Percentiles rank a stretch among this genome's conserved stretches.
Evolutionary conservation across 2,113 vertebrate species (phyloP).

Genomic region (Stegostoma tigrinum): DNA sequence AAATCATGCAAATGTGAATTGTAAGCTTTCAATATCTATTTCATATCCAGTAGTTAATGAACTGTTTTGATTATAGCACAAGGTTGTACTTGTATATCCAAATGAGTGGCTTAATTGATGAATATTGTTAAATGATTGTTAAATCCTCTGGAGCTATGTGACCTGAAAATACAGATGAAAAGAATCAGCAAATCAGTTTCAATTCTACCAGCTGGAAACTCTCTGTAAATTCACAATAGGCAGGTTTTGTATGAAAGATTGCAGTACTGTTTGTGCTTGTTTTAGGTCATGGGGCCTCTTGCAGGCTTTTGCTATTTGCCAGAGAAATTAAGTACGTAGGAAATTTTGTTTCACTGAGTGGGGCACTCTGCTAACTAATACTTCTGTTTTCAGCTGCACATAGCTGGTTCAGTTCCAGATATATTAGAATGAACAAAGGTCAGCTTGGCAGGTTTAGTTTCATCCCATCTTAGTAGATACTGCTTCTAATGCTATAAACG

Average conservation of each 20-base stretch:
- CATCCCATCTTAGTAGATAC: not conserved
- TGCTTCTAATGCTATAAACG: not conserved
- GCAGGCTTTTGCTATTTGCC: not conserved
- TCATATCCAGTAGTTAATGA: not conserved
- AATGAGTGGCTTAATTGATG: not conserved
- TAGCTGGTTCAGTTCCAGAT: not conserved
- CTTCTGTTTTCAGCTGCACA: not conserved
- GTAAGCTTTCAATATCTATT: not conserved
- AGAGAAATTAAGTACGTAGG: not conserved
- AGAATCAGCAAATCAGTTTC: not conserved
- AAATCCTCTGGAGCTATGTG: not conserved
- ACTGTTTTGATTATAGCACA: not conserved
- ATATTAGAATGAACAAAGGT: not conserved
- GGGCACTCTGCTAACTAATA: not conserved
- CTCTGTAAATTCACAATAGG: not conserved
- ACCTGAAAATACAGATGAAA: not conserved
- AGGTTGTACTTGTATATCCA: not conserved
- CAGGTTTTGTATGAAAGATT: not conserved
- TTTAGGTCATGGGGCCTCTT: not conserved
- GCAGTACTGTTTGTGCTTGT: not conserved
- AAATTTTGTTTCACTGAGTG: not conserved
- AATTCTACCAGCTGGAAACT: not conserved
- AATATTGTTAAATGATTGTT: not conserved
- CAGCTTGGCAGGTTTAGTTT: not conserved
- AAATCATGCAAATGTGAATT: not conserved